Percentiles rank a stretch among this genome's conserved stretches.
These are phyloP conservation scores for Pachyramphus minor DNA, from an alignment of 2,113 vertebrate species.

Conservation along the genomic window DNA sequence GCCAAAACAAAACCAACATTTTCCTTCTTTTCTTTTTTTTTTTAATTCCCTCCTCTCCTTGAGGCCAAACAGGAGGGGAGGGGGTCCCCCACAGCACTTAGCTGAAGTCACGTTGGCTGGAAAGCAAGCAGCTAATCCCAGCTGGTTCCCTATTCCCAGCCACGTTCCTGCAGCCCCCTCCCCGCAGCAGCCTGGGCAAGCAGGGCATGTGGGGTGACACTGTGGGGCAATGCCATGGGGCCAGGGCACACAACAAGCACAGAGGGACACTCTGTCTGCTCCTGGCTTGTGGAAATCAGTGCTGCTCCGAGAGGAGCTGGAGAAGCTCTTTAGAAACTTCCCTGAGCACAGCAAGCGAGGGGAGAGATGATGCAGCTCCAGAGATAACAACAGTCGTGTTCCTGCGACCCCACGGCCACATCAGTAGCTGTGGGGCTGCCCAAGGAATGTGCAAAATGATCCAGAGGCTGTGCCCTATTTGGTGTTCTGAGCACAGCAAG, in stretches of 20 bases:
- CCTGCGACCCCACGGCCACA: rapidly evolving
- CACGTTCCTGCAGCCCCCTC: neutral
- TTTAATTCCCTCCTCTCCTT: constrained; percentile 26
- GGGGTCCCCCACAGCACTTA: neutral
- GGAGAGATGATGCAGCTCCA: rapidly evolving
- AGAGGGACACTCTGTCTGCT: neutral
- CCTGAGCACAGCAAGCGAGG: rapidly evolving
- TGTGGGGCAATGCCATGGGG: rapidly evolving
- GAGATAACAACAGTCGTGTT: neutral
- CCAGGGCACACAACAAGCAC: rapidly evolving
- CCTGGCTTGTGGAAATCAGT: neutral
- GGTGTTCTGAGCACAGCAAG: neutral
- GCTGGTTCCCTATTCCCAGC: neutral
- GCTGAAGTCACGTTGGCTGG: neutral
- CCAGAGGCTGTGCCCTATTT: neutral
- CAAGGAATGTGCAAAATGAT: neutral
- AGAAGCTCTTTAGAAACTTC: neutral
- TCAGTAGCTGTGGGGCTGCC: neutral
- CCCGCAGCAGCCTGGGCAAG: neutral
- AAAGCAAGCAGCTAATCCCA: neutral
- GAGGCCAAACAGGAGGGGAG: constrained; percentile 44
- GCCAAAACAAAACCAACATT: constrained; percentile 64
- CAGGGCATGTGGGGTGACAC: rapidly evolving
- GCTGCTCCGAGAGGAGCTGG: rapidly evolving
- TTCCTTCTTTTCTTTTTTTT: constrained; percentile 24